These are phyloP conservation scores for Corythaeola cristata DNA, from an alignment of 2,113 vertebrate genomes.

Conservation along the genomic window DNA sequence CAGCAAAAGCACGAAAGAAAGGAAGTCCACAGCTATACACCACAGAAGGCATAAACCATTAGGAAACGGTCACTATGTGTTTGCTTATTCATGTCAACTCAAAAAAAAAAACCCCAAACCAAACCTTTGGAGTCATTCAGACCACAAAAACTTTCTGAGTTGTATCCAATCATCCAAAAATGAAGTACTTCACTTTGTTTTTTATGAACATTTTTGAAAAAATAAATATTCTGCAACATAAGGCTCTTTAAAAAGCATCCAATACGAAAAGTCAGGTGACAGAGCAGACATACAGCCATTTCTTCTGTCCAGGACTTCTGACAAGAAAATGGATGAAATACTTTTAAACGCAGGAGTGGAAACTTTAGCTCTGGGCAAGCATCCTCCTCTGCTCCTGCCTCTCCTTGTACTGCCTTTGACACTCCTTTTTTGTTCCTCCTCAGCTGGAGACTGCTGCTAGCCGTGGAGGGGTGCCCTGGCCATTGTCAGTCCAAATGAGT, in stretches of 20 bases:
- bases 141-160: background rate
- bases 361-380: background rate
- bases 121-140: background rate
- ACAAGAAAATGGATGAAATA: background rate
- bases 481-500: background rate
- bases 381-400: background rate
- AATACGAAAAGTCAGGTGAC: background rate
- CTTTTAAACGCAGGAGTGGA: background rate
- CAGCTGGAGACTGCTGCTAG: background rate
- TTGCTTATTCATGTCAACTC: background rate
- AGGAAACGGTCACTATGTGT: background rate
- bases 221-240: background rate
- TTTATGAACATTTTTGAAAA: background rate
- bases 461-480: background rate
- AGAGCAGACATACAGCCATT: background rate
- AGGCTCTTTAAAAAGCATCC: background rate
- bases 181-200: background rate
- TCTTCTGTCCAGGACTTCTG: background rate
- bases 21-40: background rate
- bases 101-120: background rate
- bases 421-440: background rate
- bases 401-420: background rate
- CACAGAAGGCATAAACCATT: background rate
- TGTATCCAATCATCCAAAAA: background rate
- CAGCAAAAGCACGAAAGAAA: background rate